Evolutionary conservation across 2,888 invertebrate genomes (phyloP), one percentile per base, ranked within the genome.

Genomic region (Philhelius pedissequus): DNA sequence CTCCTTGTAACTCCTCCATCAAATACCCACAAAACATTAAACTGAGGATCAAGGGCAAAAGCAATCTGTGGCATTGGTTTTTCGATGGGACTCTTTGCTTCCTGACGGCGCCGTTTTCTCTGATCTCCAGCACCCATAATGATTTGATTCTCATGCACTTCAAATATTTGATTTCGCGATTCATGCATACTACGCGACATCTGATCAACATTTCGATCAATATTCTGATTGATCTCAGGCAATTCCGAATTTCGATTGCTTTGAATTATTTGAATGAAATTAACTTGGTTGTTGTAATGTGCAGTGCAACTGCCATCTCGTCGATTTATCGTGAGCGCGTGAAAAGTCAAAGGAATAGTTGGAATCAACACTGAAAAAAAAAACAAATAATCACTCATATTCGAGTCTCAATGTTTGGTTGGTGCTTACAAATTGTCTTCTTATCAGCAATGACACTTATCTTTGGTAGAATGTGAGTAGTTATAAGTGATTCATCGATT

Each of bases 21-120:
- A 88, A 95, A 99, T 87, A 97, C 96, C 99, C 99, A 99, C 1
- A 99, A 92, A 0, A 98, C 96, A 91, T 98, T 97, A 91, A 98
- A 98, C 68, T 96, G 93, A 0, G 98, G 97, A 92, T 99, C 99
- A 88, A 99, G 88, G 38, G 91, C 89, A 75, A 92, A 91, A 6
- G 92, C 90, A 27, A 91, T 88, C 86, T 92, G 92, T 1, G 91
- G 89, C 58, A 90, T 89, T 22, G 88, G 87, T 64, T 89, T 90
- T 5, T 91, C 90, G 5, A 87, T 80, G 9, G 87, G 86, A 32
- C 87, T 86, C 22, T 87, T 88, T 0, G 79, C 62, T n/a, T 87
- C 87, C 15, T 88, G 87, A 40, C 87, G 87, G 27, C 87, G 87
- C 13, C 89, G 87, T 74, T 88, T 87, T 13, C 89, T 69, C 75